Conservation (phyloP, 2,113 vertebrate species). For the Ranitomeya imitator region DNA sequence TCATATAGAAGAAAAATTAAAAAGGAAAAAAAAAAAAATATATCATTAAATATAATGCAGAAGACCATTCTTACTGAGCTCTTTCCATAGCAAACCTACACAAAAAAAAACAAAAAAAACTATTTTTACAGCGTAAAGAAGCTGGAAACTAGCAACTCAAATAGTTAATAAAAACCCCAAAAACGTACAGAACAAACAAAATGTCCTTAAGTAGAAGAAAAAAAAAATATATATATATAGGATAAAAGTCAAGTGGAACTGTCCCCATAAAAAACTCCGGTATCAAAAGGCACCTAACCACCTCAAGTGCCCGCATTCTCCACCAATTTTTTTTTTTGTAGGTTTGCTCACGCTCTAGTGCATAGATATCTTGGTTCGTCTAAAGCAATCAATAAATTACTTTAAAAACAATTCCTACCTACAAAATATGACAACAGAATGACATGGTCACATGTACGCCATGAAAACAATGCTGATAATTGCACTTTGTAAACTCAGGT, state of each 20-base stretch:
- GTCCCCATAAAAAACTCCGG: conserved; percentile 59
- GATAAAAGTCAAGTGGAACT: conserved; percentile 26
- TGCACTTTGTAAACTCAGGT: conserved; percentile 87
- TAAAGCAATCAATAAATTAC: conserved; percentile 64
- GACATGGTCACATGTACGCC: conserved; percentile 70
- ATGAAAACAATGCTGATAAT: conserved; percentile 84
- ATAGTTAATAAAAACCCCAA: neutral
- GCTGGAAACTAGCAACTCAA: neutral
- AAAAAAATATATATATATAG: neutral
- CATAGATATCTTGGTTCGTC: conserved; percentile 74
- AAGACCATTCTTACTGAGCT: neutral
- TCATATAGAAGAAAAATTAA: conserved; percentile 42
- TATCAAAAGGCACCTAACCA: neutral
- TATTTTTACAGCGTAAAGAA: neutral
- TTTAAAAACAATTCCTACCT: conserved; percentile 60
- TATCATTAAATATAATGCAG: conserved; percentile 23
- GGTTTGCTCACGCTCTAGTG: conserved; percentile 69
- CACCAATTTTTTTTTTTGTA: conserved; percentile 61
- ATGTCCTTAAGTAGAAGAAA: neutral
- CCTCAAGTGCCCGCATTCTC: conserved; percentile 59
- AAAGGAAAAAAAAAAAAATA: neutral
- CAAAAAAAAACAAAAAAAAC: neutral
- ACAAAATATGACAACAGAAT: conserved; percentile 63
- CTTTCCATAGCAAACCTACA: conserved; percentile 12
- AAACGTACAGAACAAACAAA: neutral